These are phyloP conservation scores for Conchocele bisecta DNA, from an alignment of 2,888 invertebrate species.

Conservation along the genomic window DNA sequence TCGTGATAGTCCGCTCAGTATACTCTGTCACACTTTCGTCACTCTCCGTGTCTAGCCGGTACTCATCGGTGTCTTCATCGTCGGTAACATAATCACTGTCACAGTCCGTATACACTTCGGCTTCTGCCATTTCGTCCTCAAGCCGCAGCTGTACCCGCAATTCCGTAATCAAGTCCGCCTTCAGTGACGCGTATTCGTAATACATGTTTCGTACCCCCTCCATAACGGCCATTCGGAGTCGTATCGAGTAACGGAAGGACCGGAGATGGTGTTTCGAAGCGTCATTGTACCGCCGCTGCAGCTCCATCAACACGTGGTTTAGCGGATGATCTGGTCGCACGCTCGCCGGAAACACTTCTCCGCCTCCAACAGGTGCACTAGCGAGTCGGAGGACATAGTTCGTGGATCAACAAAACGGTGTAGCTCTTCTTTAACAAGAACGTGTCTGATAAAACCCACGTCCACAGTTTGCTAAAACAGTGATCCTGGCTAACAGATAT, in stretches of 20 bases:
- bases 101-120: conserved; percentile 19
- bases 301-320: conserved; percentile 61
- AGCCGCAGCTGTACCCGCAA: conserved; percentile 49
- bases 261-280: conserved; percentile 65
- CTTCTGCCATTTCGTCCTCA: conserved; percentile 8
- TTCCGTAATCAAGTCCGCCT: conserved; percentile 65
- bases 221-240: conserved; percentile 67
- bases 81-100: conserved; percentile 41
- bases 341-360: conserved; percentile 61
- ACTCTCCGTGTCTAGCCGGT: neutral
- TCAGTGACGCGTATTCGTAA: conserved; percentile 66
- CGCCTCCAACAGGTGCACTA: conserved; percentile 54
- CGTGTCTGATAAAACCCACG: too few relatives aligned
- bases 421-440: too few relatives aligned
- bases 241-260: conserved; percentile 67
- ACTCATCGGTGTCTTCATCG: conserved; percentile 31
- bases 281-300: conserved; percentile 66
- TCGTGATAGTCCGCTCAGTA: too few relatives aligned
- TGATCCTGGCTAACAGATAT: too few relatives aligned
- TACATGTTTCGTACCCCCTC: conserved; percentile 74
- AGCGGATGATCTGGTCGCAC: conserved; percentile 67
- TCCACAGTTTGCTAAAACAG: too few relatives aligned
- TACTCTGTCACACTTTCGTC: too few relatives aligned
- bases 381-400: conserved; percentile 9
- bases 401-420: too few relatives aligned